Percentiles rank a stretch among this genome's conserved stretches.
Evolutionary conservation across 2,797 vertebrate species (phyloP).

Genomic region (Carapus acus): DNA sequence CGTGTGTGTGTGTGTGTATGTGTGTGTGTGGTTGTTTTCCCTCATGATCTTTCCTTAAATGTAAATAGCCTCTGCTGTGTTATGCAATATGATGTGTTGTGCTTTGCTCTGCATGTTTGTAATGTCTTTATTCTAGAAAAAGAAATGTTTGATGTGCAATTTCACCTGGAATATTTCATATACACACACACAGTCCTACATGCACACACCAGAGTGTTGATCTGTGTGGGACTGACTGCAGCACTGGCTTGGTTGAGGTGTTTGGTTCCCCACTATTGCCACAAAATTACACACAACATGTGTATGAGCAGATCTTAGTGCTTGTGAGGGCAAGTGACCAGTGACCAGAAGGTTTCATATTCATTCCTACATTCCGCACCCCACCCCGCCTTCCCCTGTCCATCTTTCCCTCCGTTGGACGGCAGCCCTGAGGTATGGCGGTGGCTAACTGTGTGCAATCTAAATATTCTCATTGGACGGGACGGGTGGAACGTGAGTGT

Average conservation of each 20-base stretch:
- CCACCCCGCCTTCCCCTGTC: constrained; percentile 10
- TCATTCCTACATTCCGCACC: constrained; percentile 10
- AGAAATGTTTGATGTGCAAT: too few relatives aligned
- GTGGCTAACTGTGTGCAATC: background rate
- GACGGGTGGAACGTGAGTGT: background rate
- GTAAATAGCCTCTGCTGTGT: too few relatives aligned
- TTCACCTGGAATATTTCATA: too few relatives aligned
- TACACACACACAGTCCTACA: too few relatives aligned
- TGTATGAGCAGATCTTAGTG: background rate
- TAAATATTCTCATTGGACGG: constrained; percentile 3
- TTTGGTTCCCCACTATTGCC: background rate
- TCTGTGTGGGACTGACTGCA: too few relatives aligned
- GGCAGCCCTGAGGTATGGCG: background rate
- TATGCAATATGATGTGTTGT: too few relatives aligned
- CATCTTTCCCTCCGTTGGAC: background rate
- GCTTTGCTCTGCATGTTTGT: too few relatives aligned
- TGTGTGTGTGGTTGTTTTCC: too few relatives aligned
- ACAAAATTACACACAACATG: background rate
- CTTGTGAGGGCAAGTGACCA: constrained; percentile 4
- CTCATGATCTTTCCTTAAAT: too few relatives aligned
- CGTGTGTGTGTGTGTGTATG: too few relatives aligned
- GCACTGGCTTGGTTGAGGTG: background rate
- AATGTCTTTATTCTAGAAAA: too few relatives aligned
- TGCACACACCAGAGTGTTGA: too few relatives aligned
- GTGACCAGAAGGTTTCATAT: constrained; percentile 7